A percentile compares a stretch with the other conserved stretches of the same genome.
Conservation (phyloP, 2,113 vertebrate genomes). For the Mola mola region DNA sequence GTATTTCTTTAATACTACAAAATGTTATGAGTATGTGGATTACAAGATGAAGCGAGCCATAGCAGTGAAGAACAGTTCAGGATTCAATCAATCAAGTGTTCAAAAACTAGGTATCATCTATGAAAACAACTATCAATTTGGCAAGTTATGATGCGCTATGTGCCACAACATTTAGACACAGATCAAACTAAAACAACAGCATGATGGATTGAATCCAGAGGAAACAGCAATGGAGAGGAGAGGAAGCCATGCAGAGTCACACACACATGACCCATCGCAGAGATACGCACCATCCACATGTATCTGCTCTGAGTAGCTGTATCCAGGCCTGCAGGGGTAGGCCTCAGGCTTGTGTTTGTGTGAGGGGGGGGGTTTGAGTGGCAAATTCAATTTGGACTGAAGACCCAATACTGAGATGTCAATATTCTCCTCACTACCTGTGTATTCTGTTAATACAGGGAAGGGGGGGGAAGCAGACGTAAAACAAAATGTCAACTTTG, state of each 20-base stretch:
- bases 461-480: conserved; percentile 72
- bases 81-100: conserved; percentile 58
- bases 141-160: background rate
- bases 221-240: conserved; percentile 32
- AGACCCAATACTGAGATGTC: conserved; percentile 84
- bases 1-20: background rate
- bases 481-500: conserved; percentile 65
- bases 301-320: conserved; percentile 83
- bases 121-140: too few relatives aligned
- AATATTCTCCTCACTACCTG: conserved; percentile 88
- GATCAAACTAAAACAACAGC: conserved; percentile 7
- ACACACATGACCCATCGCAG: conserved; percentile 38
- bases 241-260: conserved; percentile 45
- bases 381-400: conserved; percentile 84
- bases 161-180: too few relatives aligned
- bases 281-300: conserved; percentile 83
- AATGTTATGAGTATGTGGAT: background rate
- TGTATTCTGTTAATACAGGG: conserved; percentile 84
- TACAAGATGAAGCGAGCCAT: conserved; percentile 53
- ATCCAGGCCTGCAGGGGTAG: conserved; percentile 82
- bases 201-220: conserved; percentile 66
- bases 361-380: conserved; percentile 82
- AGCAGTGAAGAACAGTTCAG: conserved; percentile 47
- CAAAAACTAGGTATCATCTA: too few relatives aligned
- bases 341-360: conserved; percentile 81